Percentiles rank a stretch among this genome's conserved stretches.
Evolutionary conservation across 2,888 invertebrate species (phyloP).

Genomic region (Liopterus haemorrhoidalis): DNA sequence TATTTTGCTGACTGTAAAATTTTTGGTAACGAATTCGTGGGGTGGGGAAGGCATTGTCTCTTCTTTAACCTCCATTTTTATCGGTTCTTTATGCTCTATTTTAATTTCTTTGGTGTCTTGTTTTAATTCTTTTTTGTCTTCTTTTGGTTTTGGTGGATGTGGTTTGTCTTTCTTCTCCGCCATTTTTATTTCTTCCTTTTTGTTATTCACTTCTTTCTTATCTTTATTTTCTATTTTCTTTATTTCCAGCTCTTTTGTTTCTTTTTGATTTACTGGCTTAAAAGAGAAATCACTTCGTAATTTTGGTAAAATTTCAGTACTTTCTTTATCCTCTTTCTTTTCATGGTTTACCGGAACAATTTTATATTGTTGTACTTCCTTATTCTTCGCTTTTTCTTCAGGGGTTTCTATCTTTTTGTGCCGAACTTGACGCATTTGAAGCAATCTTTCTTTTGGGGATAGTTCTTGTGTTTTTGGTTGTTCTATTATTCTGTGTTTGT

Average conservation of each 20-base stretch:
- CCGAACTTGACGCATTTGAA: constrained; percentile 46
- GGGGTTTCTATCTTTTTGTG: constrained; percentile 39
- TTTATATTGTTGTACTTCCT: constrained; percentile 8
- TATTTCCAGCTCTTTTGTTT: constrained; percentile 15
- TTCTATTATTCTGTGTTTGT: constrained; percentile 41
- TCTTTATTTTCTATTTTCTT: neutral
- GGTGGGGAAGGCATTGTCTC: constrained; percentile 11
- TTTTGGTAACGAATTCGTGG: constrained; percentile 13
- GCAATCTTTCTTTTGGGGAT: constrained; percentile 42
- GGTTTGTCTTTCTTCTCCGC: constrained; percentile 32
- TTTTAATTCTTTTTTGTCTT: constrained; percentile 31
- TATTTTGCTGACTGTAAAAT: constrained; percentile 46
- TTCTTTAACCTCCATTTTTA: no score
- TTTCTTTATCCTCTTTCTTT: neutral
- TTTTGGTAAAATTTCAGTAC: constrained; percentile 13
- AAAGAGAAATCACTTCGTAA: constrained; percentile 30
- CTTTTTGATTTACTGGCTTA: constrained; percentile 23
- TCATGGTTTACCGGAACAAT: constrained; percentile 6
- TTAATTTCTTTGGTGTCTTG: constrained; percentile 18
- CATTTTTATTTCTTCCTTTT: neutral
- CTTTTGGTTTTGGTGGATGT: constrained; percentile 41
- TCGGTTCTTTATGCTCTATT: no score
- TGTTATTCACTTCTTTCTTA: neutral
- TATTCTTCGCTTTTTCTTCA: constrained; percentile 37
- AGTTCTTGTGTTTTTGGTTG: constrained; percentile 30